Conservation (phyloP, 2,797 vertebrate species). For the Graptemys geographica region DNA sequence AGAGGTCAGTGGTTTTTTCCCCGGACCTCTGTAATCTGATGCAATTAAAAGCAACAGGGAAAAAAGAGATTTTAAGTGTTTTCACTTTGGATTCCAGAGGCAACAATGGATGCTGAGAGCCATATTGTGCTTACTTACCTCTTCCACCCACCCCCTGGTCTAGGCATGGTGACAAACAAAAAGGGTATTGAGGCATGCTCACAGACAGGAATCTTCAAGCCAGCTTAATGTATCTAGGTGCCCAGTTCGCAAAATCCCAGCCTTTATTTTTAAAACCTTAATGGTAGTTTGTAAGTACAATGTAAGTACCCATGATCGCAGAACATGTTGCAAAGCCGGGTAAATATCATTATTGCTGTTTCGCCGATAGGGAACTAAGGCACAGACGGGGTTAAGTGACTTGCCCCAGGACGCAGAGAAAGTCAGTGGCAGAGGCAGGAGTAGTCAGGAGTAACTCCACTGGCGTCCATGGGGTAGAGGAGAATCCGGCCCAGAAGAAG, state of each 20-base stretch:
- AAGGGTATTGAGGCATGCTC: background rate
- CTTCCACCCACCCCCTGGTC: fast-evolving
- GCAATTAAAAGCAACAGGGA: background rate
- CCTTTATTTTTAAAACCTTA: background rate
- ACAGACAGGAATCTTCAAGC: background rate
- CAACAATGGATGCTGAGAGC: background rate
- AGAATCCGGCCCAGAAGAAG: background rate
- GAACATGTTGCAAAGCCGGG: background rate
- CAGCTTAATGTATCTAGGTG: background rate
- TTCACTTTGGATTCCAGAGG: background rate
- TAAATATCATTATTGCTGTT: background rate
- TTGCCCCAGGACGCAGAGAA: background rate
- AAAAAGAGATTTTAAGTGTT: background rate
- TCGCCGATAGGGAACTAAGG: background rate
- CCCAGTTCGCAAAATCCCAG: background rate
- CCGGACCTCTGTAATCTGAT: background rate
- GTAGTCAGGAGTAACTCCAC: background rate
- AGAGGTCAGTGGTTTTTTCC: background rate
- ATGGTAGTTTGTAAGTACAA: background rate
- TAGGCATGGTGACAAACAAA: background rate
- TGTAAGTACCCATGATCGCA: background rate
- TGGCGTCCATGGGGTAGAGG: background rate
- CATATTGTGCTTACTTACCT: background rate
- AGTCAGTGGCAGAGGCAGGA: background rate
- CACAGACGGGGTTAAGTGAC: background rate